Evolutionary conservation across 2,888 invertebrate genomes (phyloP).

Genomic region (Morpho achilles): DNA sequence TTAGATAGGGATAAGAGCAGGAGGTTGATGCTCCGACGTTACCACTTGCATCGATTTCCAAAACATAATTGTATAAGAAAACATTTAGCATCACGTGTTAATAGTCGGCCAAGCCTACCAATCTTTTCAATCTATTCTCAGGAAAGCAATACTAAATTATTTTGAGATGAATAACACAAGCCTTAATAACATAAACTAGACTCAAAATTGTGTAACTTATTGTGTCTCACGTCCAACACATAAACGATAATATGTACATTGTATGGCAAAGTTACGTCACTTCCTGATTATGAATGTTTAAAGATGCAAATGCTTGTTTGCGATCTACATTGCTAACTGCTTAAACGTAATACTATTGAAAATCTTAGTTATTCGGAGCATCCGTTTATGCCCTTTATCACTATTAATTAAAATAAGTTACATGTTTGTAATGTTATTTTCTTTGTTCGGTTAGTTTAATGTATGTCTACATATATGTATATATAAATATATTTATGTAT

Average conservation of each 20-base stretch:
- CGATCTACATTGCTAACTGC: conserved; percentile 15
- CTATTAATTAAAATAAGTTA: not conserved
- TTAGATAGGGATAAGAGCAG: too few species aligned
- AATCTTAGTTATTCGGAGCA: conserved; percentile 22
- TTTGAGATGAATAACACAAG: conserved; percentile 10
- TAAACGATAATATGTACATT: conserved; percentile 17
- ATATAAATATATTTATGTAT: too few species aligned
- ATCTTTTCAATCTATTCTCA: too few species aligned
- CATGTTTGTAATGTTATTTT: not conserved
- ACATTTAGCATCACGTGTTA: too few species aligned
- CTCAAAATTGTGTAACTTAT: conserved; percentile 33
- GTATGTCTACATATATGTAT: not conserved
- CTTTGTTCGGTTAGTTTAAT: not conserved
- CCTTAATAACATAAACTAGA: not conserved
- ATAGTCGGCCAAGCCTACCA: too few species aligned
- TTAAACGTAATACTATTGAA: conserved; percentile 20
- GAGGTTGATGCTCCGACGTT: too few species aligned
- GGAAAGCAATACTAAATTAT: not conserved
- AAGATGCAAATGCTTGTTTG: conserved; percentile 30
- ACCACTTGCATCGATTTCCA: too few species aligned
- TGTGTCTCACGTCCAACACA: conserved; percentile 36
- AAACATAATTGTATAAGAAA: too few species aligned
- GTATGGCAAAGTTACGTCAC: conserved; percentile 37
- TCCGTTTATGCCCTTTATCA: conserved; percentile 15
- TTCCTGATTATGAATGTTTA: conserved; percentile 41